Evolutionary conservation across 2,113 vertebrate genomes (phyloP).

Genomic region (Centropus bengalensis): DNA sequence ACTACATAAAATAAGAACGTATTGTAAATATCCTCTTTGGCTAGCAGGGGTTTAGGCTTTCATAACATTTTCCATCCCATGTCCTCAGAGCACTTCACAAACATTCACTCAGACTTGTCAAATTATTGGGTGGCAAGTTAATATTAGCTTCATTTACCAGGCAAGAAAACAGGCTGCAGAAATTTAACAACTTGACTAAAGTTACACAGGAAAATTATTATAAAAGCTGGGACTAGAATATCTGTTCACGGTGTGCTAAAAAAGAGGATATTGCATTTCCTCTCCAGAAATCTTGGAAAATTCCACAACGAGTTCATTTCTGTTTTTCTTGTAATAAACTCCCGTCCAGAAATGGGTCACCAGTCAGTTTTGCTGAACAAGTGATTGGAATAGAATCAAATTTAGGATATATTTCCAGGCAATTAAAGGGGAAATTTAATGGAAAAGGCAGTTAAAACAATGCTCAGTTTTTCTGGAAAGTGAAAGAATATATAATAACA

Average conservation of each 20-base stretch:
- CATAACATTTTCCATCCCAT: background rate
- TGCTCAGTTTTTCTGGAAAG: background rate
- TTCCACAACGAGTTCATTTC: background rate
- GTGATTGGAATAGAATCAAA: background rate
- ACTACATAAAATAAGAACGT: background rate
- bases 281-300: constrained; percentile 21
- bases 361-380: constrained; percentile 11
- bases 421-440: background rate
- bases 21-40: background rate
- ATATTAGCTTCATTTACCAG: background rate
- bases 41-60: background rate
- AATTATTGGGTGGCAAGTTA: background rate
- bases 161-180: background rate
- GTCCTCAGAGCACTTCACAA: constrained; percentile 8
- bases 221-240: background rate
- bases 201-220: background rate
- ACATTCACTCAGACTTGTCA: background rate
- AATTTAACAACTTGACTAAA: background rate
- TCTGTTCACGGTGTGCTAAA: background rate
- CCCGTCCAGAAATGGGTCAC: background rate
- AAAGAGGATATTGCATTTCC: constrained; percentile 18
- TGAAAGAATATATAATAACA: background rate
- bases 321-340: constrained; percentile 11
- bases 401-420: background rate
- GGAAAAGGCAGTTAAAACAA: background rate